A percentile compares a stretch with the other conserved stretches of the same genome.
Evolutionary conservation across 2,888 invertebrate species (phyloP).

Genomic region (Hemithea aestivaria): DNA sequence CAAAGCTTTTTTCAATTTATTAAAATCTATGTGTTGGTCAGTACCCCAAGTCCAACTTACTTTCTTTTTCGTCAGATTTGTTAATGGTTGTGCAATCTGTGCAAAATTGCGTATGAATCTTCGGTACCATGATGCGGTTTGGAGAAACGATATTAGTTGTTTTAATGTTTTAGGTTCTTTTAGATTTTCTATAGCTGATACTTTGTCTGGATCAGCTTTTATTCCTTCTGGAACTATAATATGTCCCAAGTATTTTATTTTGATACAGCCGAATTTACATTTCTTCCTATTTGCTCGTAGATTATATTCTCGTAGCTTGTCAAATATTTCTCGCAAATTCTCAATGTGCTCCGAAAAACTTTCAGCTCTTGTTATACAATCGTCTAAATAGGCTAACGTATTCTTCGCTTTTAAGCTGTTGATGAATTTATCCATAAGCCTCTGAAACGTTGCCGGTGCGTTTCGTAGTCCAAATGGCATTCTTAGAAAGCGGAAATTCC

Average conservation of each 20-base stretch:
- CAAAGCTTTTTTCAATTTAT: constrained; percentile 22
- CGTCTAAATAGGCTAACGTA: constrained; percentile 34
- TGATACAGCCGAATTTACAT: constrained; percentile 22
- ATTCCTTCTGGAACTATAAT: too few relatives aligned
- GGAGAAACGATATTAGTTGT: too few relatives aligned
- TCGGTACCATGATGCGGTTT: constrained; percentile 4
- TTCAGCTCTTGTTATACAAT: constrained; percentile 33
- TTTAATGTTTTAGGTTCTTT: too few relatives aligned
- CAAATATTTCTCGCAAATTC: constrained; percentile 29
- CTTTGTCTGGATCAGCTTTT: too few relatives aligned
- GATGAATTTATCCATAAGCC: constrained; percentile 20
- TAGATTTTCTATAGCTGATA: too few relatives aligned
- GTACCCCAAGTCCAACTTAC: constrained; percentile 27
- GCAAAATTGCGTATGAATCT: constrained; percentile 27
- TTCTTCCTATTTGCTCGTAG: constrained; percentile 29
- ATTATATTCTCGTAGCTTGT: constrained; percentile 23
- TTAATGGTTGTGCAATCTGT: constrained; percentile 25
- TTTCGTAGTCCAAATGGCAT: constrained; percentile 39
- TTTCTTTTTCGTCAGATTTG: constrained; percentile 30
- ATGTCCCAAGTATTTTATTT: too few relatives aligned
- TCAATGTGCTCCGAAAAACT: constrained; percentile 27
- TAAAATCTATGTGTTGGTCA: constrained; percentile 25
- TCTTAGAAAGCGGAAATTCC: constrained; percentile 17
- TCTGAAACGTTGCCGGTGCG: constrained; percentile 29
- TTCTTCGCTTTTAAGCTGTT: constrained; percentile 11